These are phyloP conservation scores for Dendrocopos noguchii DNA, from an alignment of 2,113 vertebrate species.

Conservation along the genomic window DNA sequence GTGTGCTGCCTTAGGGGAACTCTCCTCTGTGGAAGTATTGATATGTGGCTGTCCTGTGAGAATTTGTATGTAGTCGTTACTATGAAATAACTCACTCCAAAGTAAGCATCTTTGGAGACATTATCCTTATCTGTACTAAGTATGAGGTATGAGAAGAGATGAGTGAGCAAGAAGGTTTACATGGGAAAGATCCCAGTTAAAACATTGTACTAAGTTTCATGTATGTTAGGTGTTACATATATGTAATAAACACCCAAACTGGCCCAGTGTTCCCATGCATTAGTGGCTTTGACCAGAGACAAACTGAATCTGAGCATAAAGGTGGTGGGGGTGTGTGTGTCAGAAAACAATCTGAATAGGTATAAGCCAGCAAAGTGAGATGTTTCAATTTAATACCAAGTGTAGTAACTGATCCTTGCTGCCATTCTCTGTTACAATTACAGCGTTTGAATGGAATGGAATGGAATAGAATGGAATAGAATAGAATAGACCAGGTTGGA, in stretches of 20 bases:
- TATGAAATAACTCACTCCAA: neutral
- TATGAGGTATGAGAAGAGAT: neutral
- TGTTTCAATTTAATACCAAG: neutral
- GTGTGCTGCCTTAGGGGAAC: no score
- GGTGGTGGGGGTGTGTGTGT: no score
- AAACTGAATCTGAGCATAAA: neutral
- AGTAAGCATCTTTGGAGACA: neutral
- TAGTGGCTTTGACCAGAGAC: neutral
- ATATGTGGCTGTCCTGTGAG: neutral
- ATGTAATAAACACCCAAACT: neutral
- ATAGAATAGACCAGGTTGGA: no score
- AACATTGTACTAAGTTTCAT: neutral
- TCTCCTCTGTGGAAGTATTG: neutral
- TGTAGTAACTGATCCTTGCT: neutral
- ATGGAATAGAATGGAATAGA: no score
- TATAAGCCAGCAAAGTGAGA: neutral
- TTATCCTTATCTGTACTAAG: neutral
- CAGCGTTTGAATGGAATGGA: neutral
- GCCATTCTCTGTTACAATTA: neutral
- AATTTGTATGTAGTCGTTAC: neutral
- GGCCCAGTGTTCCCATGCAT: neutral
- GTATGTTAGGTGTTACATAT: neutral
- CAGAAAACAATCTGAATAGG: neutral
- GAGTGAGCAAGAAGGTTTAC: neutral
- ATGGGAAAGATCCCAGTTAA: neutral